Evolutionary conservation across 1,140 invertebrate species (phyloP).

Genomic region (Meloidogyne exigua): DNA sequence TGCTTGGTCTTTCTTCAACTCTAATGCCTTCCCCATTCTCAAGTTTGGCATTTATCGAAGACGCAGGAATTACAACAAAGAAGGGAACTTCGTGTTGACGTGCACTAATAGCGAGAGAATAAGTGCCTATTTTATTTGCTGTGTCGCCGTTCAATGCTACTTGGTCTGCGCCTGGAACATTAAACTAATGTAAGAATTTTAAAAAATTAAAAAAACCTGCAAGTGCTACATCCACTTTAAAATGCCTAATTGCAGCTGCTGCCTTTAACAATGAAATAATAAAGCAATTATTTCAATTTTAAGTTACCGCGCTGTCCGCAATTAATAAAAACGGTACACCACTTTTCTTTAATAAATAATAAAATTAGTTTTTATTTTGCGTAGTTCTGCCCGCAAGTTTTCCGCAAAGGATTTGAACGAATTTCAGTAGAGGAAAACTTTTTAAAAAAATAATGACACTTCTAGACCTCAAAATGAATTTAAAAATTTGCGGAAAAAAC

Average conservation of each 20-base stretch:
- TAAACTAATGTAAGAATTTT: background rate
- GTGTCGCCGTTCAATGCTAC: slow-evolving; percentile 94
- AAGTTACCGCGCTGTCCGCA: slow-evolving; percentile 75
- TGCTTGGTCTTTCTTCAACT: slow-evolving; percentile 86
- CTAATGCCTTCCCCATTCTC: slow-evolving; percentile 79
- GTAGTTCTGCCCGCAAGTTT: too few species aligned
- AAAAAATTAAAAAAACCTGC: slow-evolving; percentile 57
- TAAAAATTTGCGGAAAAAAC: too few species aligned
- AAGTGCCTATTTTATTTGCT: slow-evolving; percentile 98
- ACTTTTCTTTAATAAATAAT: slow-evolving; percentile 70
- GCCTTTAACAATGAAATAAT: slow-evolving; percentile 72
- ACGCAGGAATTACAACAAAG: slow-evolving; percentile 87
- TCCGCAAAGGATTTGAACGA: too few species aligned
- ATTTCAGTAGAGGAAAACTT: too few species aligned
- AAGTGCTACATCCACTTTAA: slow-evolving; percentile 68
- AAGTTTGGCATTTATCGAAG: slow-evolving; percentile 82
- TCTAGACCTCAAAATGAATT: too few species aligned
- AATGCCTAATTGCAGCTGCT: slow-evolving; percentile 78
- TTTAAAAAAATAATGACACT: too few species aligned
- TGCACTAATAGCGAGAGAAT: slow-evolving; percentile 87
- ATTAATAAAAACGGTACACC: slow-evolving; percentile 87
- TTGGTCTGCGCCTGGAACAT: slow-evolving; percentile 79
- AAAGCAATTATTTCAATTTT: background rate
- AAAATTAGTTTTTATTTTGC: too few species aligned
- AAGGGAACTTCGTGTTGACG: slow-evolving; percentile 88